These are phyloP conservation scores for Xestia c-nigrum DNA, from an alignment of 2,888 invertebrate genomes.

Conservation along the genomic window DNA sequence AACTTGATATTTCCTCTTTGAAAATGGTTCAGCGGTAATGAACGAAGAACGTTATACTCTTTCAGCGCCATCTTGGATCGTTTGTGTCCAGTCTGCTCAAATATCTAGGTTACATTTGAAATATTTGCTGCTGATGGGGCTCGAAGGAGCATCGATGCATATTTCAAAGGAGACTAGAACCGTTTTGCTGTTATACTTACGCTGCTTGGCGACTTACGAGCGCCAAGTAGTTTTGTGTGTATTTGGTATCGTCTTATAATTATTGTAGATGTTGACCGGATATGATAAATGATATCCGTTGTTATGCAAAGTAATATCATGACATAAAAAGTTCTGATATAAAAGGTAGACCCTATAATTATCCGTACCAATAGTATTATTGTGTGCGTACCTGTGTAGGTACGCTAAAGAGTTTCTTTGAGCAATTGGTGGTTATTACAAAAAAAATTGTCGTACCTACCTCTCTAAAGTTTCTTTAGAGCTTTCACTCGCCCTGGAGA, in stretches of 20 bases:
- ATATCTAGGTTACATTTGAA: constrained; percentile 45
- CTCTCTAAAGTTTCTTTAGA: constrained; percentile 87
- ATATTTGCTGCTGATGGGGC: constrained; percentile 34
- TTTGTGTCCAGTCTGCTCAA: constrained; percentile 37
- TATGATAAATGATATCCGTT: no score
- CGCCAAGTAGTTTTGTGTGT: neutral
- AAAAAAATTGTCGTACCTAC: constrained; percentile 65
- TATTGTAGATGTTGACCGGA: neutral
- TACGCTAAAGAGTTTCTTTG: neutral
- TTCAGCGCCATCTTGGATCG: constrained; percentile 28
- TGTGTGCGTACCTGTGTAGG: neutral
- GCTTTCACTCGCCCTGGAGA: constrained; percentile 82
- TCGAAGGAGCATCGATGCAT: constrained; percentile 43
- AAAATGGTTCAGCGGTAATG: constrained; percentile 42
- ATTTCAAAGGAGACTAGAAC: constrained; percentile 37
- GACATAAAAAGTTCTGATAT: no score
- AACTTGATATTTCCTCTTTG: constrained; percentile 33
- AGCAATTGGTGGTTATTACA: neutral
- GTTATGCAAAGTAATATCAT: no score
- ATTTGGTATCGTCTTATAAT: neutral
- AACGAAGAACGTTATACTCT: constrained; percentile 33
- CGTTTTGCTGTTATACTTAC: constrained; percentile 13
- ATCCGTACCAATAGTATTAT: no score
- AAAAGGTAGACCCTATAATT: no score
- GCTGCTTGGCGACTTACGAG: constrained; percentile 22